Base-by-base conservation (phyloP, 2,113 vertebrate species). In the Amphiprion percula region DNA sequence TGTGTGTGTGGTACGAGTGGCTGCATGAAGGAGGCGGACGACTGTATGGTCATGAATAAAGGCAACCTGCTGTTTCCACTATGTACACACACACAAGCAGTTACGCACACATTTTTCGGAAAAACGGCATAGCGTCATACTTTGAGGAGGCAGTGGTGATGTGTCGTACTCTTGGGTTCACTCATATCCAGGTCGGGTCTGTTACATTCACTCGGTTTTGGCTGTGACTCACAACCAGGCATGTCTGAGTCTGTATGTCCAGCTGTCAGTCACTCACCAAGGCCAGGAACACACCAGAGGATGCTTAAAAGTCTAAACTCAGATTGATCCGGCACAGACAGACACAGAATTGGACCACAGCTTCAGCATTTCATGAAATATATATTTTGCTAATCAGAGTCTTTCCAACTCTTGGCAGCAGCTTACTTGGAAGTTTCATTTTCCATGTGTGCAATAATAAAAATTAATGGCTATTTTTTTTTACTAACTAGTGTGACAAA, bases 51-150 rank as follows among this genome's bases (percentile, higher is more conserved):
- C 30, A 49, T 75, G 67, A 74, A 80, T 82, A 70, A 85, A 83
- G 66, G 49, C 30, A 62, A 82, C 70, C 79, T 82, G 80, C 74
- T 88, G 85, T 88, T 88, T 90, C 82, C 63, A 85, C 71, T 79
- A 66, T 30, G 23, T 50, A 15, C 15, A 77, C 69, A 79, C 64
- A 68, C 68, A 64, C 39, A 5, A 30, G 33, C 33, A 37, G 33
- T 37, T 37, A 64, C 14, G 21, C 52, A 21, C 21, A 77, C 59
- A 69, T 37, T 17, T 53, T 49, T 30, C 33, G 53, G 55, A 77
- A 10, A 73, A 69, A 21, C 68, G 41, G 60, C 74, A 70, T 59
- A 41, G 74, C n/a, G 30, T 86, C 88, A 61, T 73, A 26, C 65
- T 44, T 44, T 24, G 53, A 63, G 58, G 53, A 86, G 64, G 69